Percentiles rank a stretch among this genome's conserved stretches.
These are phyloP conservation scores for Rana temporaria DNA, from an alignment of 2,113 vertebrate species.

Conservation along the genomic window DNA sequence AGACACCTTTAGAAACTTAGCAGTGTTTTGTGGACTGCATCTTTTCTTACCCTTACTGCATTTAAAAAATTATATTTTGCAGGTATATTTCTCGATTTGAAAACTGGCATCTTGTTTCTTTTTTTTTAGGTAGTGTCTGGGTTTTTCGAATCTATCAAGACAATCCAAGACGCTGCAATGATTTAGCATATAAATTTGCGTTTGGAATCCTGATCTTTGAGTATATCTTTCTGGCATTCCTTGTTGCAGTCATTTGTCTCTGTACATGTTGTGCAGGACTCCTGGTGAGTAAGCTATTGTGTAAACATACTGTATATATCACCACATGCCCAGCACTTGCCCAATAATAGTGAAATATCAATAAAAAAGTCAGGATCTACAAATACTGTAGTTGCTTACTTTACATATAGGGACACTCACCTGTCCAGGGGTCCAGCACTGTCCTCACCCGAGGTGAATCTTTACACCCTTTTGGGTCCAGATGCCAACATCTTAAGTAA, in stretches of 20 bases:
- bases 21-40: background rate
- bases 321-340: too few relatives aligned
- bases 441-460: too few relatives aligned
- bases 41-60: too few relatives aligned
- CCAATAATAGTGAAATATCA: too few relatives aligned
- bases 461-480: too few relatives aligned
- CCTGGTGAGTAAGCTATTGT: constrained; percentile 19
- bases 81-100: background rate
- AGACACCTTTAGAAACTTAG: too few relatives aligned
- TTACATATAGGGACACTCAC: too few relatives aligned
- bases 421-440: too few relatives aligned
- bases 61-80: background rate
- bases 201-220: constrained; percentile 54
- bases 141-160: constrained; percentile 49
- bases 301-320: background rate
- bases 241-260: constrained; percentile 7
- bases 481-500: too few relatives aligned
- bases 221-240: constrained; percentile 41
- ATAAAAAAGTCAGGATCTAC: too few relatives aligned
- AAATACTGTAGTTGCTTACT: too few relatives aligned
- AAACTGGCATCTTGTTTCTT: background rate
- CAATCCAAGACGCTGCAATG: constrained; percentile 42
- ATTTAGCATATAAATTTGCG: constrained; percentile 43
- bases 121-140: constrained; percentile 47
- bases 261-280: constrained; percentile 18